Evolutionary conservation across 2,797 vertebrate genomes (phyloP).

Genomic region (Chelonia mydas): DNA sequence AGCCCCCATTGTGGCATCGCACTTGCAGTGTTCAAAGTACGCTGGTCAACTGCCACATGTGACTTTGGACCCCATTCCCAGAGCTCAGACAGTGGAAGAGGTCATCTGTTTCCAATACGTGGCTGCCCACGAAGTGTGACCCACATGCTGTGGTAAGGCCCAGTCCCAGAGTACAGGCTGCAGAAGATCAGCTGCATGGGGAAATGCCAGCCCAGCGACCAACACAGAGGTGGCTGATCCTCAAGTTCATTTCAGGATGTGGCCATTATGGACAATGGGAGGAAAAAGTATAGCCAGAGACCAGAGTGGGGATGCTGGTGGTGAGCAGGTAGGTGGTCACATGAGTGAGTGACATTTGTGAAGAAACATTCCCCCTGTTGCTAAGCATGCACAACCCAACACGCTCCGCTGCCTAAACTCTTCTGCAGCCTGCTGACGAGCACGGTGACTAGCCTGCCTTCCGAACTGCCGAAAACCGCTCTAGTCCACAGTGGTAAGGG

Average conservation of each 20-base stretch:
- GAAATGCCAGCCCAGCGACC: neutral
- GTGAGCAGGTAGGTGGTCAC: neutral
- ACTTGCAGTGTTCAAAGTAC: neutral
- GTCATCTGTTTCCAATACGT: neutral
- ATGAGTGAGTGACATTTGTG: neutral
- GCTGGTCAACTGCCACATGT: neutral
- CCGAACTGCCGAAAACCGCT: neutral
- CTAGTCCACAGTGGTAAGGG: neutral
- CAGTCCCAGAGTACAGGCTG: neutral
- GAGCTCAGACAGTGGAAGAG: neutral
- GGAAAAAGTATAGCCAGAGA: neutral
- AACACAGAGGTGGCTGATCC: neutral
- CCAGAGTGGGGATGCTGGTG: neutral
- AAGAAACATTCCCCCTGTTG: neutral
- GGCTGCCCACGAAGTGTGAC: neutral
- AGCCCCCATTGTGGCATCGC: neutral
- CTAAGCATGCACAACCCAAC: neutral
- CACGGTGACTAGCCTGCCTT: neutral
- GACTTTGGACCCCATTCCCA: neutral
- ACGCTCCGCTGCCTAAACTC: neutral
- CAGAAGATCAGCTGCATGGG: neutral
- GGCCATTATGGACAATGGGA: neutral
- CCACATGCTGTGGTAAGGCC: neutral
- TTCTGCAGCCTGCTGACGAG: neutral
- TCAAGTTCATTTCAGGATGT: neutral